Evolutionary conservation across 2,113 vertebrate genomes (phyloP).

Genomic region (Equus przewalskii): DNA sequence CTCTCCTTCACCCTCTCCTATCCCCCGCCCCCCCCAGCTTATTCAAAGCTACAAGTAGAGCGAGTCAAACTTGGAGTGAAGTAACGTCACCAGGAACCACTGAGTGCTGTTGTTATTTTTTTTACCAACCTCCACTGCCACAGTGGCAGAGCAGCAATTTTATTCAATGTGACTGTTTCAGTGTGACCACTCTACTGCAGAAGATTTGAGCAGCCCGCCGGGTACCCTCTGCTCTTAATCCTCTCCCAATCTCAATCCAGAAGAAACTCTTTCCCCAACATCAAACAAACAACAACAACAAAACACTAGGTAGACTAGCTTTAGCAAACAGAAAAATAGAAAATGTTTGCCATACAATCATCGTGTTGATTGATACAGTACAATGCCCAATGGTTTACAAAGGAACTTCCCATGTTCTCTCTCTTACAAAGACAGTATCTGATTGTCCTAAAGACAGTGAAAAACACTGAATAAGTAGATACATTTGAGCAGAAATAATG

Average conservation of each 20-base stretch:
- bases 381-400: not conserved
- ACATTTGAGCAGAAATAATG: not conserved
- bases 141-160: not conserved
- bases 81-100: conserved; percentile 41
- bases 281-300: not conserved
- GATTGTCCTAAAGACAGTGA: not conserved
- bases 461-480: not conserved
- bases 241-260: not conserved
- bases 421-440: not conserved
- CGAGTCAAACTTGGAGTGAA: conserved; percentile 40
- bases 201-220: not conserved
- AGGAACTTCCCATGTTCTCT: not conserved
- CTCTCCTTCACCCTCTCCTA: conserved; percentile 22
- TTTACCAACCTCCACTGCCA: not conserved
- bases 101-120: conserved; percentile 21
- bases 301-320: not conserved
- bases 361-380: not conserved
- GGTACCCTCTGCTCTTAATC: not conserved
- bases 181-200: not conserved
- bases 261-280: conserved; percentile 33
- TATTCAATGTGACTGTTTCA: conserved; percentile 20
- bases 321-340: not conserved
- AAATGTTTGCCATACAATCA: not conserved
- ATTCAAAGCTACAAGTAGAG: conserved; percentile 62
- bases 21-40: not conserved